These are phyloP conservation scores for Catostylus mosaicus DNA, from an alignment of 30 jellyfish, hydroid and myxozoan species.

Conservation along the genomic window DNA sequence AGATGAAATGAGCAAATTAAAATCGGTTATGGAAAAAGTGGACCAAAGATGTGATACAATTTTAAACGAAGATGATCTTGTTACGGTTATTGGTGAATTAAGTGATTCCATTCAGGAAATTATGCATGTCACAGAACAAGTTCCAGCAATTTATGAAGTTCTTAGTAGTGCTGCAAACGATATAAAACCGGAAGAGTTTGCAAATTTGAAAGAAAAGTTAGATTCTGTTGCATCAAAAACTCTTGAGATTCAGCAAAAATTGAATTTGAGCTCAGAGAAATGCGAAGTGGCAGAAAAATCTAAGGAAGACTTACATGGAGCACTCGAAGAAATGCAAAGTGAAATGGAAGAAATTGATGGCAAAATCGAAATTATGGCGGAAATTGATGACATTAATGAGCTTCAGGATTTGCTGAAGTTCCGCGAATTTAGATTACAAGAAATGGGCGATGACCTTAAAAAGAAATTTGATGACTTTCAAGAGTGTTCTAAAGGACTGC, in stretches of 20 bases:
- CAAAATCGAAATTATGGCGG: neutral
- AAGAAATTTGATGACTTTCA: neutral
- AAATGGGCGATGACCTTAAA: neutral
- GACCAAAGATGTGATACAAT: conserved; percentile 48
- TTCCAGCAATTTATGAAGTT: conserved; percentile 24
- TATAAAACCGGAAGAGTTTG: conserved; percentile 19
- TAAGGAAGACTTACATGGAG: neutral
- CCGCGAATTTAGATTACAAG: conserved; percentile 23
- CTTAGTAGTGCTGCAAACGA: conserved; percentile 13
- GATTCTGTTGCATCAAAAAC: conserved; percentile 21
- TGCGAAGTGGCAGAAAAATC: conserved; percentile 24
- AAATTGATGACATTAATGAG: conserved; percentile 9
- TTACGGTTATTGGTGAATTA: conserved; percentile 11
- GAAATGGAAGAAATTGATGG: conserved; percentile 11
- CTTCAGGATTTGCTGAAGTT: conserved; percentile 29
- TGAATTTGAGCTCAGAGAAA: conserved; percentile 19
- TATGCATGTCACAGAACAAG: conserved; percentile 25
- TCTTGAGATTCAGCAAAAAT: conserved; percentile 19
- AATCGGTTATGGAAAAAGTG: neutral
- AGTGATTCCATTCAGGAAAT: conserved; percentile 47
- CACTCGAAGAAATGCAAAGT: neutral
- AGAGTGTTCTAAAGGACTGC: neutral
- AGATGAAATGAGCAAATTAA: conserved; percentile 10
- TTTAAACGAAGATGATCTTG: conserved; percentile 18
- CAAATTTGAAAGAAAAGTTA: conserved; percentile 15